A percentile compares a stretch with the other conserved stretches of the same genome.
Evolutionary conservation across 2,113 vertebrate genomes (phyloP).

Genomic region (Microtus richardsoni): DNA sequence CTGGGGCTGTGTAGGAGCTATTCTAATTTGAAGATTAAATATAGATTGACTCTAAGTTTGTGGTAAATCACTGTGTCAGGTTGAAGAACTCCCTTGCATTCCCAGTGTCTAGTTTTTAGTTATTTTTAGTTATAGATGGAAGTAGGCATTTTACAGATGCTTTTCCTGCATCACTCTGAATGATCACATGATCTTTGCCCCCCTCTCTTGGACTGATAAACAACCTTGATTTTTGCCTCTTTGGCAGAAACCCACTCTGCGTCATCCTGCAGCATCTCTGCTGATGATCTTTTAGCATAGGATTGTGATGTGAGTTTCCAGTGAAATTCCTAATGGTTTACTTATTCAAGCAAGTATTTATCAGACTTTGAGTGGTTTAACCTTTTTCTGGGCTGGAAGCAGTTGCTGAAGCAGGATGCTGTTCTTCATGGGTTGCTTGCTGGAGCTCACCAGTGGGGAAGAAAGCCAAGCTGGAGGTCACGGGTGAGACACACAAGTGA

Average conservation of each 20-base stretch:
- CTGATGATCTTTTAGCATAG: background rate
- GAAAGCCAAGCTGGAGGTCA: background rate
- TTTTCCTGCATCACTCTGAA: slow-evolving; percentile 7
- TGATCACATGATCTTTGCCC: background rate
- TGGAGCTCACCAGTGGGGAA: background rate
- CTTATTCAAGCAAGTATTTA: background rate
- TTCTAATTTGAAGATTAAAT: background rate
- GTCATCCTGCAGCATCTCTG: background rate
- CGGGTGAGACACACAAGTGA: background rate
- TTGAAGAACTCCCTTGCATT: slow-evolving; percentile 23
- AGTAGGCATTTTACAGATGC: slow-evolving; percentile 40
- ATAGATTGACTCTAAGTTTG: background rate
- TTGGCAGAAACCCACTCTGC: slow-evolving; percentile 10
- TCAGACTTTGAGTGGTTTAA: background rate
- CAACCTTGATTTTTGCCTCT: background rate
- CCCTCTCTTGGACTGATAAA: background rate
- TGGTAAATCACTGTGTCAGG: background rate
- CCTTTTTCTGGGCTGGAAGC: slow-evolving; percentile 1
- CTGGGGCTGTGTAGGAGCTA: background rate
- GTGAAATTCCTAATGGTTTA: background rate
- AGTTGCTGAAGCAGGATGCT: slow-evolving; percentile 14
- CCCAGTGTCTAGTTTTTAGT: background rate
- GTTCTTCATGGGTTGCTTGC: background rate
- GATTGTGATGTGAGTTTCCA: background rate
- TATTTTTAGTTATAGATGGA: slow-evolving; percentile 34